phyloP scores from a whole-genome alignment of 2,888 invertebrate species.

The Bibio marci region DNA sequence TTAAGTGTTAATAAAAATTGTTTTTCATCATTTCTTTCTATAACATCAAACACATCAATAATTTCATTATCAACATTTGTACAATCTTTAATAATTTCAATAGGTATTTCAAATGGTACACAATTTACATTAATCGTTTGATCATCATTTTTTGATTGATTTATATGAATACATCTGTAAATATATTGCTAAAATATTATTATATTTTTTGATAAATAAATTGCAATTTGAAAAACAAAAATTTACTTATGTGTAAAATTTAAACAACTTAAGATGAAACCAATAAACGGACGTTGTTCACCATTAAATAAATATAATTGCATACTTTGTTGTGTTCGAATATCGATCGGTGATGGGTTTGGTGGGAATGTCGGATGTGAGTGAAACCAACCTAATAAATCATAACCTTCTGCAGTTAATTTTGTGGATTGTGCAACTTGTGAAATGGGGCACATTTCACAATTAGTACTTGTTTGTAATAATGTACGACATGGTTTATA shows the following conservation, averaged over 20 bases:
- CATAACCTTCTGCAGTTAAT: slow-evolving; percentile 31
- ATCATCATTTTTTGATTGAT: slow-evolving; percentile 8
- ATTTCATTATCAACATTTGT: slow-evolving; percentile 11
- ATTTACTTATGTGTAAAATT: slow-evolving; percentile 12
- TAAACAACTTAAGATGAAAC: slow-evolving; percentile 13
- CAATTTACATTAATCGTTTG: slow-evolving; percentile 4
- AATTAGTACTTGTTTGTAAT: slow-evolving; percentile 45
- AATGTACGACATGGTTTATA: slow-evolving; percentile 49
- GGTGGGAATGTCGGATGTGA: slow-evolving; percentile 56
- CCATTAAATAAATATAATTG: slow-evolving; percentile 26
- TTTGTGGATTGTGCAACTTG: slow-evolving; percentile 42
- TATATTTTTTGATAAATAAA: slow-evolving; percentile 3
- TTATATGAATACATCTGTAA: slow-evolving; percentile 13
- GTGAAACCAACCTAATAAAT: slow-evolving; percentile 59
- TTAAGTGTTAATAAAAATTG: slow-evolving; percentile 6
- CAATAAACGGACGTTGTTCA: slow-evolving; percentile 12
- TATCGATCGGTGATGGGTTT: slow-evolving; percentile 50
- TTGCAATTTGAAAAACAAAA: neutral
- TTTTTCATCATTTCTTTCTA: slow-evolving; percentile 7
- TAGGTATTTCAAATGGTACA: slow-evolving; percentile 12
- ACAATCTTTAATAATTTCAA: slow-evolving; percentile 13
- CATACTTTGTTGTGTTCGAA: slow-evolving; percentile 43
- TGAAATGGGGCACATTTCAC: slow-evolving; percentile 63
- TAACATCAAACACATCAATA: slow-evolving; percentile 10
- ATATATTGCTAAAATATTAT: neutral